These are phyloP conservation scores for Homalodisca vitripennis DNA, from an alignment of 1,140 invertebrate genomes.

Conservation along the genomic window DNA sequence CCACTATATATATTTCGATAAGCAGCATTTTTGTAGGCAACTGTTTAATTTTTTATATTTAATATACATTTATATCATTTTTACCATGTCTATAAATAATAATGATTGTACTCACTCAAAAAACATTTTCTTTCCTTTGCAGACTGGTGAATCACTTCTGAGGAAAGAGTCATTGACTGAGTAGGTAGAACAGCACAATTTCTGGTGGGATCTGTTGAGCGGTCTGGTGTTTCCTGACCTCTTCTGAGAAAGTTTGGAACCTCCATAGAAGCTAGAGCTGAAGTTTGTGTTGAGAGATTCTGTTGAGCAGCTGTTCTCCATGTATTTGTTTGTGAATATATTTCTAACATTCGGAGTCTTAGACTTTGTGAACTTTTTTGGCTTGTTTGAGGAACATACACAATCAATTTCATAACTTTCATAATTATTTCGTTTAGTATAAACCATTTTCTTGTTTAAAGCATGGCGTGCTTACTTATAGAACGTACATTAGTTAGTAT, in stretches of 20 bases:
- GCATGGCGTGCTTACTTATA: no score
- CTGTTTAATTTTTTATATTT: no score
- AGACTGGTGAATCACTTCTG: not conserved
- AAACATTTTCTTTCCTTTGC: not conserved
- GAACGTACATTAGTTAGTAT: no score
- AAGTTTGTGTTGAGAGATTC: not conserved
- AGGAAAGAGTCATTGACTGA: not conserved
- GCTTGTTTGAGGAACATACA: not conserved
- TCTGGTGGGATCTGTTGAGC: not conserved
- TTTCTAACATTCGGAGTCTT: not conserved
- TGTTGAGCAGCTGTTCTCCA: not conserved
- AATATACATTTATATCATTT: no score
- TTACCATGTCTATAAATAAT: no score
- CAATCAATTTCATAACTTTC: not conserved
- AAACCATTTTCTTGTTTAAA: not conserved
- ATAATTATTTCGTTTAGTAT: slow-evolving; percentile 18
- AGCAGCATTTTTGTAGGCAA: no score
- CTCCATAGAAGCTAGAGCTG: not conserved
- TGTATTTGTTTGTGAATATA: not conserved
- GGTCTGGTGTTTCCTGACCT: not conserved
- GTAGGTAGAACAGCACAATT: slow-evolving; percentile 1
- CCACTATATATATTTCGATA: no score
- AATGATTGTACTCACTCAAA: slow-evolving; percentile 2
- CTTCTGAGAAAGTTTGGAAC: not conserved
- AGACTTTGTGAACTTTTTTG: not conserved